A percentile compares a stretch with the other conserved stretches of the same genome.
phyloP scores from a whole-genome alignment of 1,140 invertebrate species.

The Drosophila kikkawai region DNA sequence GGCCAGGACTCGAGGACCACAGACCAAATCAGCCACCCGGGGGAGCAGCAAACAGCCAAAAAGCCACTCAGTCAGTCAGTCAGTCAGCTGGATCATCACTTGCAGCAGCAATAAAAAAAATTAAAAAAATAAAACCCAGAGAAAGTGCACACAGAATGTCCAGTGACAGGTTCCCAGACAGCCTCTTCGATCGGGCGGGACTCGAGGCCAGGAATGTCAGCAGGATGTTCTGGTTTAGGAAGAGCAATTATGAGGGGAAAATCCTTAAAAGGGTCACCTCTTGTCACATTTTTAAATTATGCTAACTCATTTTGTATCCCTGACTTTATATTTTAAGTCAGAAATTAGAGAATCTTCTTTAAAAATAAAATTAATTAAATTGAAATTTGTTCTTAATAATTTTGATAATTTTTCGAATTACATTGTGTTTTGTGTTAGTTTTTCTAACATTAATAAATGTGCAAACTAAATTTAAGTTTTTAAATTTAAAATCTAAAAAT shows the following conservation, averaged over 20 bases:
- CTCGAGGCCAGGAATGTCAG: too few species aligned
- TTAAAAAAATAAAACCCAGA: not conserved
- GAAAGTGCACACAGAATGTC: not conserved
- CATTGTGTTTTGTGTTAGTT: too few species aligned
- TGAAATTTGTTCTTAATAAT: too few species aligned
- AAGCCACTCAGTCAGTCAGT: constrained; percentile 54
- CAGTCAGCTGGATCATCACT: constrained; percentile 9
- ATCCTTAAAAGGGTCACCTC: not conserved
- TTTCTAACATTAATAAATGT: too few species aligned
- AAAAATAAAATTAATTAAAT: too few species aligned
- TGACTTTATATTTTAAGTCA: not conserved
- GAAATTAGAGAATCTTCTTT: too few species aligned
- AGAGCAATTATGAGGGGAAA: not conserved
- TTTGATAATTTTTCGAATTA: too few species aligned
- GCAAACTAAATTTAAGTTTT: too few species aligned
- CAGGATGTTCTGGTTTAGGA: not conserved
- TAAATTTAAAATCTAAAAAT: too few species aligned
- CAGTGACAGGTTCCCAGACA: not conserved
- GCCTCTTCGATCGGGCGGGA: not conserved
- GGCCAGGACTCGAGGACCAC: not conserved
- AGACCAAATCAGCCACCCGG: constrained; percentile 6
- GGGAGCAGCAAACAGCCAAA: constrained; percentile 62
- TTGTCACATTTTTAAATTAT: not conserved
- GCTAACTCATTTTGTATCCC: not conserved
- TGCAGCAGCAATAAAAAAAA: not conserved